phyloP scores from a whole-genome alignment of 2,888 invertebrate species.

The Melitaea athalia region DNA sequence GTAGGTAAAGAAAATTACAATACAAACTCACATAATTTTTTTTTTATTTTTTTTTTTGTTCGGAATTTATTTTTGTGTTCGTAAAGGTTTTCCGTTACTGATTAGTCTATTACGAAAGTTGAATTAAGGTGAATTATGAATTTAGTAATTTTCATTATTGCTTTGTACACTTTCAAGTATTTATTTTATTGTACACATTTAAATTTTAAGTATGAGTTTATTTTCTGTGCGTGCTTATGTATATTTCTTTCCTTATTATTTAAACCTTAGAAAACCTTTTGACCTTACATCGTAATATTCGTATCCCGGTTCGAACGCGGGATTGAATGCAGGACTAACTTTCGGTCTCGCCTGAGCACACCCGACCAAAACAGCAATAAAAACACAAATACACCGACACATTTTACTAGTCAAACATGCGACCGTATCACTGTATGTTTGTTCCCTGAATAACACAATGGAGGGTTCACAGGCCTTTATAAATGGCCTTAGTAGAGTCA shows the following conservation, averaged over 20 bases:
- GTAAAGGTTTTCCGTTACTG: no score
- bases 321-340: conserved; percentile 52
- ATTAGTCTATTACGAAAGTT: no score
- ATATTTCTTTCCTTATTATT: no score
- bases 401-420: conserved; percentile 50
- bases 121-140: no score
- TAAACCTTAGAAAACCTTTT: no score
- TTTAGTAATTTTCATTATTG: no score
- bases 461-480: conserved; percentile 75
- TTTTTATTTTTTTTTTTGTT: no score
- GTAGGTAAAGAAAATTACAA: no score
- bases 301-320: conserved; percentile 71
- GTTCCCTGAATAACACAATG: conserved; percentile 67
- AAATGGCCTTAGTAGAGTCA: conserved; percentile 74
- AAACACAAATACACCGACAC: conserved; percentile 59
- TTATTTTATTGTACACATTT: no score
- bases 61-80: no score
- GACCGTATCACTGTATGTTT: conserved; percentile 54
- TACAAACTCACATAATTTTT: no score
- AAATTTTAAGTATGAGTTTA: neutral
- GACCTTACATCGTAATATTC: conserved; percentile 84
- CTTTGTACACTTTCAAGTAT: no score
- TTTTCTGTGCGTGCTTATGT: neutral
- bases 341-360: conserved; percentile 57
- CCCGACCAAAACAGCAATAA: conserved; percentile 55